Base-by-base conservation (phyloP, 2,113 vertebrate genomes). In the Pterophyllum scalare region DNA sequence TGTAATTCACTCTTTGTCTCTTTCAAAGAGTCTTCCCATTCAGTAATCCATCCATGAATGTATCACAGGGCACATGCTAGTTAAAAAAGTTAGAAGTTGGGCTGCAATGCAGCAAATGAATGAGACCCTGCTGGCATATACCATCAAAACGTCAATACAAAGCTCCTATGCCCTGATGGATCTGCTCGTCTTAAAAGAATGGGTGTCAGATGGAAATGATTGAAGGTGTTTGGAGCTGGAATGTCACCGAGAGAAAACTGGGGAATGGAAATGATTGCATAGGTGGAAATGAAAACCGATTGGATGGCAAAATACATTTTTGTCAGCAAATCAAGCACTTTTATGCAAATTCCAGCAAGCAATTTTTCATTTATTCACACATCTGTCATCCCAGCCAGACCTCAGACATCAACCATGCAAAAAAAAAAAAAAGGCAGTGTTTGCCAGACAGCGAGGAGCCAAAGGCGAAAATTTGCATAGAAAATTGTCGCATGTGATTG, bases 301-400 rank as follows among this genome's bases (percentile, higher is more conserved):
- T 94, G 88, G 86, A 87, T 79, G 33, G 89, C 79, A 83, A 87
- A 92, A 91, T 81, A 83, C 43, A 61, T 84, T 89, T 86, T 75
- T 84, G 81, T 88, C 82, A 90, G 83, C 79, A 86, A 90, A 92
- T 93, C 86, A 86, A 88, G 83, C 87, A 89, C 84, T 92, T 89
- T 87, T 79, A 94, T 94, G 91, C 81, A 94, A 93, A 95, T 93
- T 85, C 54, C 20, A 58, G 52, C 40, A 17, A 83, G 89, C 77
- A 92, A 91, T 93, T 90, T 89, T 91, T 93, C 90, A 90, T 90
- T 82, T 85, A 87, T 86, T 89, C 87, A 89, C 83, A 87, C 90
- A 89, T 90, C 87, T 91, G 88, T 92, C 90, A 93, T 85, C 70
- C 56, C 75, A 78, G 88, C 86, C 85, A 83, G 87, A 89, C 85